Evolutionary conservation across 2,888 invertebrate species (phyloP), one percentile per base, ranked within the genome.

Genomic region (Scrobipalpa costella): DNA sequence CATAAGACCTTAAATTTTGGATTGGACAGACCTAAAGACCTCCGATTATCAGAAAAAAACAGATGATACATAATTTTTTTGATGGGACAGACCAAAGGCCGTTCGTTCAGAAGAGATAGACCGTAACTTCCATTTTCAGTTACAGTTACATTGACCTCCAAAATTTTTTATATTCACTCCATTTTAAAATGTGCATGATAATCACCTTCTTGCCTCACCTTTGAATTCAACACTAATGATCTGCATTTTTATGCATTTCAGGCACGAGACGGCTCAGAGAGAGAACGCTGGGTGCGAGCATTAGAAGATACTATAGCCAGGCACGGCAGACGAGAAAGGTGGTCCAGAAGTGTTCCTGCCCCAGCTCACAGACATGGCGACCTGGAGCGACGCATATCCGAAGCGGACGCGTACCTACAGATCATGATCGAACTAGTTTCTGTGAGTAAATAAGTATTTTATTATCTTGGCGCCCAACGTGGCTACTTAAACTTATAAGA

Each of bases 341-440:
- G 93, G 92, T 86, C 89, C 8, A 81, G 90, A 47, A 76, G 81
- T 50, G 79, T 88, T 72, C 89, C 90, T 0, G 85, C 87, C 66
- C 86, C 88, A 11, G 70, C 84, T 5, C 88, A 85, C 64, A 71
- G 85, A 0, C 86, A 88, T 74, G 87, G 87, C 0, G 96, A 97
- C 82, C 95, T 98, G 76, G 98, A 98, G 88, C 94, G 96, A 65
- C 96, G 98, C 81, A 94, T 99, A 63, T 94, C 97, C 0, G 99
- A 99, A 90, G 98, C 99, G 0, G 99, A 99, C 90, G 97, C 97
- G 19, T 99, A 98, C 87, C 93, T 99, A 65, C 98, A 98, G 91
- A 93, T 99, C 69, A 95, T 99, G 92, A 99, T 99, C 70, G 97
- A 98, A 75, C 97, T 98, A 86, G 96, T 97, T 62, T 94, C 95